Conservation (phyloP, 2,113 vertebrate genomes). For the Terrapene triunguis region DNA sequence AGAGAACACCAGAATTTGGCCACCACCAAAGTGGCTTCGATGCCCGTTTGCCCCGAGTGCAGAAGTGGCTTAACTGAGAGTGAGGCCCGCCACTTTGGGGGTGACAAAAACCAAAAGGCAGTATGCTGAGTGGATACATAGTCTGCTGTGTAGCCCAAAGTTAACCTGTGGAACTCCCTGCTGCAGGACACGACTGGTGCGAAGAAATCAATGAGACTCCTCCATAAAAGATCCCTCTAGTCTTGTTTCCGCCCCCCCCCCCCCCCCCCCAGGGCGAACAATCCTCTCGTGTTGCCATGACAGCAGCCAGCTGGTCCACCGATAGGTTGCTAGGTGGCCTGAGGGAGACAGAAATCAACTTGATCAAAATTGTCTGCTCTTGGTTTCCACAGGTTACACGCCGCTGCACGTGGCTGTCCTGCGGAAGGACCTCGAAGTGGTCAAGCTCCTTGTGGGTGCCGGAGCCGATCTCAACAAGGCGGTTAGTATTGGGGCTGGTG, state of each 20-base stretch:
- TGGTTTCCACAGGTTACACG: conserved; percentile 71
- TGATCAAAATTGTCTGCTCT: background rate
- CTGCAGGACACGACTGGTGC: background rate
- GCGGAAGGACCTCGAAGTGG: conserved; percentile 76
- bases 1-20: background rate
- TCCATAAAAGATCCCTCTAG: background rate
- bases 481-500: conserved; percentile 59
- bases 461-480: conserved; percentile 82
- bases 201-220: background rate
- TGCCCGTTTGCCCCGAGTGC: background rate
- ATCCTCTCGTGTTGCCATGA: background rate
- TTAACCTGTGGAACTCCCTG: background rate
- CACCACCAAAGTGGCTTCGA: background rate
- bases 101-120: background rate
- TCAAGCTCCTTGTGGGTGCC: conserved; percentile 73
- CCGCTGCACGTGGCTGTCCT: conserved; percentile 80
- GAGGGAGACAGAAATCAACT: background rate
- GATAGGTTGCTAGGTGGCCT: too few species aligned
- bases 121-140: background rate
- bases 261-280: background rate
- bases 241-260: background rate
- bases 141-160: background rate
- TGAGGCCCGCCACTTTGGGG: background rate
- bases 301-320: background rate
- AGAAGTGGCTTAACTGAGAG: background rate